Percentiles rank a stretch among this genome's conserved stretches.
Evolutionary conservation across 2,888 invertebrate genomes (phyloP).

Genomic region (Julus scanicus): DNA sequence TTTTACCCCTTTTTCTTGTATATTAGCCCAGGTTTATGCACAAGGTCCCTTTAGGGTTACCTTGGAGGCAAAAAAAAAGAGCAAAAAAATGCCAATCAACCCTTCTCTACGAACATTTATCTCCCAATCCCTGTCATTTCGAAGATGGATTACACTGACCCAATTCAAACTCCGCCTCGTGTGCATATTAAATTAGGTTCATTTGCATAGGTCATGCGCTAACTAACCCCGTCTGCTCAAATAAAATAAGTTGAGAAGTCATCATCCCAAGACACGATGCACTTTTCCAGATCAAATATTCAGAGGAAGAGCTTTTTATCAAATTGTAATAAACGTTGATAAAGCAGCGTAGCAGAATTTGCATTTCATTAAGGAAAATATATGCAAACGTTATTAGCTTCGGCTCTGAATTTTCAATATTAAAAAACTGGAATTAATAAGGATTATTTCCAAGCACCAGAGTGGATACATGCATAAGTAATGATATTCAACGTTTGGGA

Average conservation of each 20-base stretch:
- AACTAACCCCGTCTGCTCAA: slow-evolving; percentile 28
- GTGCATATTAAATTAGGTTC: neutral
- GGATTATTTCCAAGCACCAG: slow-evolving; percentile 40
- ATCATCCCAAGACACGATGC: slow-evolving; percentile 43
- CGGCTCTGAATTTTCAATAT: slow-evolving; percentile 24
- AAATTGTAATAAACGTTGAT: slow-evolving; percentile 35
- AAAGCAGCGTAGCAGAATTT: slow-evolving; percentile 45
- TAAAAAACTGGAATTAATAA: slow-evolving; percentile 47
- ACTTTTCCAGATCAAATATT: slow-evolving; percentile 43
- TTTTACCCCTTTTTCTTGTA: slow-evolving; percentile 47
- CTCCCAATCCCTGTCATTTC: slow-evolving; percentile 45
- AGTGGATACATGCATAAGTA: slow-evolving; percentile 36
- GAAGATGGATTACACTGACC: slow-evolving; percentile 34
- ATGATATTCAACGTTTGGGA: neutral
- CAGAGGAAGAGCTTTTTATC: slow-evolving; percentile 7
- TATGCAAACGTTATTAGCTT: slow-evolving; percentile 30
- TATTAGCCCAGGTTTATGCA: slow-evolving; percentile 41
- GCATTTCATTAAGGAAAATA: slow-evolving; percentile 41
- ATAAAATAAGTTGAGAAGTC: slow-evolving; percentile 17
- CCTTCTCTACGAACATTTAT: slow-evolving; percentile 40
- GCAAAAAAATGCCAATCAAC: neutral
- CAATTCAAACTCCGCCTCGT: slow-evolving; percentile 45
- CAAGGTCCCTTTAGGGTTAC: slow-evolving; percentile 36
- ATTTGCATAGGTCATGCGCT: slow-evolving; percentile 37
- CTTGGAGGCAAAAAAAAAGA: neutral